phyloP scores from a whole-genome alignment of 2,888 invertebrate genomes.

The Clostera curtula region DNA sequence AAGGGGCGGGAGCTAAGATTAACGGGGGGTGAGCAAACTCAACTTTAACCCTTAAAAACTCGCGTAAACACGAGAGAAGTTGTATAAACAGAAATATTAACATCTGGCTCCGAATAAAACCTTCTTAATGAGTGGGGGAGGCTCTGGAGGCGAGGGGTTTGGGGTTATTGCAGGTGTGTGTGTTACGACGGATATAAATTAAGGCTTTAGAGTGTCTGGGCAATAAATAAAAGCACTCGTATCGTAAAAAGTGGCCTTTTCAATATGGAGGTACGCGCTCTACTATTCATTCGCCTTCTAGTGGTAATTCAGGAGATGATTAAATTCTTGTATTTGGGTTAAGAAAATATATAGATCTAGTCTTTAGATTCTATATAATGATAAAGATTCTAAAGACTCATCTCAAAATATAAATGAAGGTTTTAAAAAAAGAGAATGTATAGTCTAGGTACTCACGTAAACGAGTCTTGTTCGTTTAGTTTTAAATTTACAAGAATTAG shows the following conservation, averaged over 20 bases:
- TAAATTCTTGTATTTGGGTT: too few relatives aligned
- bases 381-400: too few relatives aligned
- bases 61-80: conserved; percentile 23
- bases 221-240: conserved; percentile 17
- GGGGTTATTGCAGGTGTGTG: conserved; percentile 10
- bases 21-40: neutral
- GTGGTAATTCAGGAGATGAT: too few relatives aligned
- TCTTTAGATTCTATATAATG: too few relatives aligned
- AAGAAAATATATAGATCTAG: too few relatives aligned
- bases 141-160: conserved; percentile 2
- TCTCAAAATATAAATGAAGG: too few relatives aligned
- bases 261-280: conserved; percentile 5
- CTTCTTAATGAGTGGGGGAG: conserved; percentile 20
- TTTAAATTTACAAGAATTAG: too few relatives aligned
- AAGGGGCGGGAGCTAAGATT: neutral
- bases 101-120: conserved; percentile 27
- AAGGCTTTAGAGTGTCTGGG: conserved; percentile 13
- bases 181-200: conserved; percentile 21
- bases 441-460: too few relatives aligned
- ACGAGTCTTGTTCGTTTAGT: too few relatives aligned
- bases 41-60: conserved; percentile 25
- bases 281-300: neutral
- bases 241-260: conserved; percentile 15
- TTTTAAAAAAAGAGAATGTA: too few relatives aligned
- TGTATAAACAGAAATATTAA: conserved; percentile 30